phyloP scores from a whole-genome alignment of 2,888 invertebrate genomes.

The Opisthograptis luteolata region DNA sequence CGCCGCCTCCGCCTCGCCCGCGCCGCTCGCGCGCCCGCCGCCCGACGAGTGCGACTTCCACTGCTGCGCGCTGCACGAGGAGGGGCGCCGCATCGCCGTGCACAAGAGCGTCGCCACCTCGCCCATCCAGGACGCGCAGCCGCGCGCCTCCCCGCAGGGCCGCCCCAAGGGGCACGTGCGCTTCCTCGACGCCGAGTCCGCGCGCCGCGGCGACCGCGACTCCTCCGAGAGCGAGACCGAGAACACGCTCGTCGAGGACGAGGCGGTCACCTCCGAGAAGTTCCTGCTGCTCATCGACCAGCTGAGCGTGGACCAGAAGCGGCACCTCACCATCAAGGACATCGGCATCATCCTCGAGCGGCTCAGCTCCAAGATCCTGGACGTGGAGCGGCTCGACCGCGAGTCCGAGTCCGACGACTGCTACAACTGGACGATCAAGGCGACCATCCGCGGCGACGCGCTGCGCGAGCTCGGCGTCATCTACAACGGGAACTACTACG shows the following conservation, averaged over 20 bases:
- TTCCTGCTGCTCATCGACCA: slow-evolving; percentile 97
- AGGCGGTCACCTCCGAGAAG: slow-evolving; percentile 94
- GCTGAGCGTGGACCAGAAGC: slow-evolving; percentile 95
- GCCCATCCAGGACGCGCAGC: slow-evolving; percentile 92
- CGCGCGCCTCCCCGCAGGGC: slow-evolving; percentile 87
- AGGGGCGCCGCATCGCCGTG: slow-evolving; percentile 95
- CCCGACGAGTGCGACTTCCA: slow-evolving; percentile 97
- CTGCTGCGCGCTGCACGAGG: slow-evolving; percentile 97
- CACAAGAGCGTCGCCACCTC: slow-evolving; percentile 97
- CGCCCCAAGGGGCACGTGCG: slow-evolving; percentile 91
- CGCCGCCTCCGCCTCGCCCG: slow-evolving; percentile 81
- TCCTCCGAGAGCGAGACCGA: slow-evolving; percentile 97
- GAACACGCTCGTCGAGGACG: slow-evolving; percentile 96
- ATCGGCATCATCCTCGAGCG: slow-evolving; percentile 97
- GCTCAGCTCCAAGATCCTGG: slow-evolving; percentile 95
- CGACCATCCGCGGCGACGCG: slow-evolving; percentile 96
- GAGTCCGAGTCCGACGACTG: slow-evolving; percentile 97
- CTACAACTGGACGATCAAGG: slow-evolving; percentile 98
- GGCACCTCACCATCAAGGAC: slow-evolving; percentile 96
- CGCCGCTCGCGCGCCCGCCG: slow-evolving; percentile 85
- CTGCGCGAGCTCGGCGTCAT: slow-evolving; percentile 96
- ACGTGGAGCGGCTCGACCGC: slow-evolving; percentile 95
- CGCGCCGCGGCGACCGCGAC: slow-evolving; percentile 88
- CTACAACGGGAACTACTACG: slow-evolving; percentile 97
- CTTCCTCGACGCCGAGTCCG: slow-evolving; percentile 91